Base-by-base conservation (phyloP, 2,888 invertebrate species). In the Hyposoter dolosus region DNA sequence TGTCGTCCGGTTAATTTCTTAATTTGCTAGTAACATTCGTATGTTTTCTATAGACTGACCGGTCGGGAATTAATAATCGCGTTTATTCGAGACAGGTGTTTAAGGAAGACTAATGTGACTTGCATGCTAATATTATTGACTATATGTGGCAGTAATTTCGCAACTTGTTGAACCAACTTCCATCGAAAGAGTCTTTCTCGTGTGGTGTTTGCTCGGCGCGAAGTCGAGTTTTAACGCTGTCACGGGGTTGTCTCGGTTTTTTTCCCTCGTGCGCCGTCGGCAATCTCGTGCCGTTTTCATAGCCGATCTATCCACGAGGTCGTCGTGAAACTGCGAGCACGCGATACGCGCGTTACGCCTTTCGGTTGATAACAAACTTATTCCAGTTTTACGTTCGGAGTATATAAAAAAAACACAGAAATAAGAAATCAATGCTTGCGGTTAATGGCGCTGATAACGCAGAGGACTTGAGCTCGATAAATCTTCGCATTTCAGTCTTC, bases 61-160 rank as follows among this genome's bases (percentile, higher is more conserved):
- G 79, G 86, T 86, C 79, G 50, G 53, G 50, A 72, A 84, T 87
- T 75, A 68, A 85, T 87, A 87, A 87, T 87, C 82, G 72, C 53
- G 65, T 77, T 82, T 74, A 80, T 66, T 66, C 76, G 47, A 50
- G 81, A 71, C 86, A 85, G 82, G 85, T 82, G 82, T 87, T 85
- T 85, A 85, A 87, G 74, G 82, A 84, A 85, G 84, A 87, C 82
- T 87, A 82, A 85, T 87, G 86, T 76, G 86, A 87, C 86, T 75
- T 74, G 82, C 65, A 82, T 87, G 82, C 84, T 84, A 82, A 85
- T 87, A 84, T 78, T 72, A 75, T 82, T 78, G 65, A 56, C 17
- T 78, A 32, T 68, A 32, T 65, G 65, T n/a, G 40, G 65, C 76
- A 19, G 79, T 76, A 72, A 79, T 82, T 84, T 82, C 85, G 84